Percentiles rank a stretch among this genome's conserved stretches.
Evolutionary conservation across 2,797 vertebrate species (phyloP).

Genomic region (Numenius phaeopus): DNA sequence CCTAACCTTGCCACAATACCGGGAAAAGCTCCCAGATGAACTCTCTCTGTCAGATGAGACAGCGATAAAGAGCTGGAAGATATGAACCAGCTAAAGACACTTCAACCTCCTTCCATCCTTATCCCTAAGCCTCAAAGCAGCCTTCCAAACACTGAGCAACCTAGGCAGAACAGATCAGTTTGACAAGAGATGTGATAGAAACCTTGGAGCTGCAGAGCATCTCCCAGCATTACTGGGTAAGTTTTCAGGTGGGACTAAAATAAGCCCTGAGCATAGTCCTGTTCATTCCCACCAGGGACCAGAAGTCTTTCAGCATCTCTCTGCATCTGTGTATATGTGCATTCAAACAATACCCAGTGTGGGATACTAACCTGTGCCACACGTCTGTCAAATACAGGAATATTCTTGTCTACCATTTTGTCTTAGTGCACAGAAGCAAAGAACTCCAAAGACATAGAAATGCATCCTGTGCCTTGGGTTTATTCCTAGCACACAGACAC

Average conservation of each 20-base stretch:
- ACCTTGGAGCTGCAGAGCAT: not conserved
- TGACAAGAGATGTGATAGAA: not conserved
- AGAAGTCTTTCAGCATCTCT: not conserved
- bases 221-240: not conserved
- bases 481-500: not conserved
- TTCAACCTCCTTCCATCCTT: not conserved
- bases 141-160: not conserved
- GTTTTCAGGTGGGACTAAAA: not conserved
- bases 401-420: not conserved
- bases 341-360: not conserved
- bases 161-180: not conserved
- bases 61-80: not conserved
- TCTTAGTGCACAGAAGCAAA: not conserved
- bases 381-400: not conserved
- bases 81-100: not conserved
- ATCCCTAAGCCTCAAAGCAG: not conserved
- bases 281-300: not conserved
- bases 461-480: not conserved
- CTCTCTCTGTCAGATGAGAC: not conserved
- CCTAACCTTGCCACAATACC: conserved; percentile 3
- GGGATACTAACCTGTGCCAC: not conserved
- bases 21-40: not conserved
- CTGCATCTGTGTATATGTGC: rapidly evolving
- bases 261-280: not conserved
- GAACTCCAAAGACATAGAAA: not conserved